Base-by-base conservation (phyloP, 1,140 invertebrate species). In the Mizuhopecten yessoensis region DNA sequence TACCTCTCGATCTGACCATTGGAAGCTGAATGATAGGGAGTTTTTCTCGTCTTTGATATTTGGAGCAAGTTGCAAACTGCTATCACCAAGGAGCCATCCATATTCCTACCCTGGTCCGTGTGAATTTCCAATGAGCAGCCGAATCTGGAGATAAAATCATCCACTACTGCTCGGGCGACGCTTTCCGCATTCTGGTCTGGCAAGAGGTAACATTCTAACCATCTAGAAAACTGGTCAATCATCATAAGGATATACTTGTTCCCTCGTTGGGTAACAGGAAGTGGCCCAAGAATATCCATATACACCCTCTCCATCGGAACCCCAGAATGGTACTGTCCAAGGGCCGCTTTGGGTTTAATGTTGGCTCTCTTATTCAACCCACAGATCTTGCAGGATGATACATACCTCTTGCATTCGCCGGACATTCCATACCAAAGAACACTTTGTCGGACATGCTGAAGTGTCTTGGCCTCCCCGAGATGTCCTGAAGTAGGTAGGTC, bases 171-270 rank as follows among this genome's bases (percentile, higher is more conserved):
- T 34, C 33, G 39, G 0, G 92, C 90, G 45, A 90, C 86, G 0
- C 33, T 33, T 49, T 93, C 88, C 0, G 92, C 92, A 11, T 20
- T 57, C 86, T 92, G 92, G 36, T 86, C 20, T 36, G 90, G 89
- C 36, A 90, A 17, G n/a, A 90, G n/a, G 45, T 33, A 42, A 20
- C 87, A 87, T n/a, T 92, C 91, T 3, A 93, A 9, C 92, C 92
- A 91, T n/a, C 90, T 93, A 0, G 87, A 87, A 36, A 90, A 92
- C 34, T 93, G 90, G 42, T 93, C 89, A 23, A 93, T n/a, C 7
- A 92, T 88, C 34, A 87, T n/a, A 20, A 92, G 34, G 17, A 92
- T 88, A 29, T 90, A 92, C 15, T 75, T 57, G 20, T 89, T 91
- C 86, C 89, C 91, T 33, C 2, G 9, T 91, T 88, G 57, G 9